A percentile compares a stretch with the other conserved stretches of the same genome.
Conservation (phyloP, 2,888 invertebrate species). For the Drosophila kokeensis region DNA sequence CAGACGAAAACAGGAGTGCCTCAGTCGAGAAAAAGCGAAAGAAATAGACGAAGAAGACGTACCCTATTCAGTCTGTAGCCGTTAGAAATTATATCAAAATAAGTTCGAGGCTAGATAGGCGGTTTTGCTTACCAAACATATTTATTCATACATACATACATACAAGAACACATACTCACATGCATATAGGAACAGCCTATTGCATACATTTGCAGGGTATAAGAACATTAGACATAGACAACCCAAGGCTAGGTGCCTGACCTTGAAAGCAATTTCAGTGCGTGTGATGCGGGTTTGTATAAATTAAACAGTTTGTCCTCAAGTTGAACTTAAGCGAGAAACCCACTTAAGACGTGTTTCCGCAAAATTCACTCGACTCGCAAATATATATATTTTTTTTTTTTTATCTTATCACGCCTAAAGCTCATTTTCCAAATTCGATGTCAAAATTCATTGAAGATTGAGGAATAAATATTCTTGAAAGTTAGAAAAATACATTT, state of each 20-base stretch:
- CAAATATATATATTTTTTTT: neutral
- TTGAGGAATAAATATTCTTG: neutral
- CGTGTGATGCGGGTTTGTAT: neutral
- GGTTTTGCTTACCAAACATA: neutral
- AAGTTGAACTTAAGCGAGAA: neutral
- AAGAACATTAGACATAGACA: neutral
- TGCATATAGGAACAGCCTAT: neutral
- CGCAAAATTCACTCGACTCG: neutral
- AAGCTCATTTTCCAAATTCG: neutral
- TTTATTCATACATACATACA: neutral
- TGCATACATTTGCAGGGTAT: neutral
- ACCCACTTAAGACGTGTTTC: neutral
- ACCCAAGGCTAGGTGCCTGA: neutral
- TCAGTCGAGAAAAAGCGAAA: neutral
- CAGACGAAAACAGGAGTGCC: neutral
- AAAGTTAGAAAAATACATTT: neutral
- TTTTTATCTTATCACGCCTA: neutral
- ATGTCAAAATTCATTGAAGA: neutral
- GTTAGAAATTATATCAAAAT: neutral
- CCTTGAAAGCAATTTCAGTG: slow-evolving; percentile 7
- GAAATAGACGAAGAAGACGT: neutral
- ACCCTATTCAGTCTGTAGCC: neutral
- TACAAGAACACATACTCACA: neutral
- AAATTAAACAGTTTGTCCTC: neutral
- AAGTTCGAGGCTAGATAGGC: neutral